Evolutionary conservation across 2,113 vertebrate species (phyloP).

Genomic region (Phoxinus phoxinus): DNA sequence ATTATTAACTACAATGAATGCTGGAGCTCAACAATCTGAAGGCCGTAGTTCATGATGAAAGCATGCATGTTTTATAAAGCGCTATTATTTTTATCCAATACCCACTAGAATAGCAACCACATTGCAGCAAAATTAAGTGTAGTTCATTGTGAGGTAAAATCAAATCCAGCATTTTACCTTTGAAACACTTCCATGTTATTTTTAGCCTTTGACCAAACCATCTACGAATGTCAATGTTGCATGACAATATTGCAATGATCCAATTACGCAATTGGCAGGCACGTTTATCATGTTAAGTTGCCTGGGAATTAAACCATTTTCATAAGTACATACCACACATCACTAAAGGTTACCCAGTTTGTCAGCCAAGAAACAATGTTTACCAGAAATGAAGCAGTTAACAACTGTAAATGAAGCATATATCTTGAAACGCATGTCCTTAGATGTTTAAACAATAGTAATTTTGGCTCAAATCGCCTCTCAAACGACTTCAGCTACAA

Average conservation of each 20-base stretch:
- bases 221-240: not conserved
- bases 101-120: not conserved
- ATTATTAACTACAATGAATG: slow-evolving; percentile 39
- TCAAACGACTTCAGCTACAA: slow-evolving; percentile 17
- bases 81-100: not conserved
- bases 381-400: not conserved
- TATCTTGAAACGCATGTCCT: not conserved
- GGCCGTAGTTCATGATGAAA: slow-evolving; percentile 8
- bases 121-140: not conserved
- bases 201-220: not conserved
- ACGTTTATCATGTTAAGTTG: not conserved
- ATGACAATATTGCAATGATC: not conserved
- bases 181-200: not conserved
- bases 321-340: not conserved
- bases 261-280: not conserved
- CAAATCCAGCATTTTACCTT: not conserved
- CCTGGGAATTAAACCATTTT: not conserved
- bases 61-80: not conserved
- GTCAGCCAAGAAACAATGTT: not conserved
- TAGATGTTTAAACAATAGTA: slow-evolving; percentile 1
- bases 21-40: slow-evolving; percentile 32
- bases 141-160: not conserved
- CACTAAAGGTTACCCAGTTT: not conserved
- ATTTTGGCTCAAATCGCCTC: not conserved
- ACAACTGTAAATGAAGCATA: not conserved